A percentile compares a stretch with the other conserved stretches of the same genome.
Evolutionary conservation across 2,113 vertebrate genomes (phyloP).

Genomic region (Lamprologus speciosus): DNA sequence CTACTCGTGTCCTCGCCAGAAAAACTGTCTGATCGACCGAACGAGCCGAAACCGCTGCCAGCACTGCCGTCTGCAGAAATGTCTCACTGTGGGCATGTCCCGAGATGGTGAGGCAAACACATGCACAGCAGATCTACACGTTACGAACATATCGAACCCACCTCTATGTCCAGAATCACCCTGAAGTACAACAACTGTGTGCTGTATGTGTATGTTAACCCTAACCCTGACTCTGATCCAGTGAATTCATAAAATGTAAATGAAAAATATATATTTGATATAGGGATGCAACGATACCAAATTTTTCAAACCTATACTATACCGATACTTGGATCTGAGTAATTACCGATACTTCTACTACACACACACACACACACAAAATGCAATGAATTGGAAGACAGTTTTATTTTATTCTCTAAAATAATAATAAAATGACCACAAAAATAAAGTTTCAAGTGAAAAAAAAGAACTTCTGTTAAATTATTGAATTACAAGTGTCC

Average conservation of each 20-base stretch:
- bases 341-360: accelerated
- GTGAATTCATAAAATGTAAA: neutral
- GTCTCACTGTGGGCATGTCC: constrained; percentile 57
- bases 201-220: neutral
- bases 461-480: neutral
- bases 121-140: neutral
- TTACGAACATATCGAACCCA: neutral
- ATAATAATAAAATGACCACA: neutral
- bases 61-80: constrained; percentile 92
- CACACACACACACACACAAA: accelerated
- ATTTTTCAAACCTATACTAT: neutral
- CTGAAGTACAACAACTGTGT: neutral
- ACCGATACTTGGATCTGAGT: neutral
- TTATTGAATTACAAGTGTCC: neutral
- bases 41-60: constrained; percentile 92
- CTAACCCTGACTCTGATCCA: neutral
- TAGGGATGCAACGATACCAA: neutral
- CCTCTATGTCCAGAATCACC: neutral
- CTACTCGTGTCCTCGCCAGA: constrained; percentile 91
- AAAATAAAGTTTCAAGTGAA: neutral
- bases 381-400: neutral
- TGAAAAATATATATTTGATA: neutral
- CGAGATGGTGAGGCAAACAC: constrained; percentile 16
- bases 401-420: neutral
- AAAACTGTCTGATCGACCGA: constrained; percentile 90